Evolutionary conservation across 2,888 invertebrate species (phyloP).

Genomic region (Calliopum simillimum): DNA sequence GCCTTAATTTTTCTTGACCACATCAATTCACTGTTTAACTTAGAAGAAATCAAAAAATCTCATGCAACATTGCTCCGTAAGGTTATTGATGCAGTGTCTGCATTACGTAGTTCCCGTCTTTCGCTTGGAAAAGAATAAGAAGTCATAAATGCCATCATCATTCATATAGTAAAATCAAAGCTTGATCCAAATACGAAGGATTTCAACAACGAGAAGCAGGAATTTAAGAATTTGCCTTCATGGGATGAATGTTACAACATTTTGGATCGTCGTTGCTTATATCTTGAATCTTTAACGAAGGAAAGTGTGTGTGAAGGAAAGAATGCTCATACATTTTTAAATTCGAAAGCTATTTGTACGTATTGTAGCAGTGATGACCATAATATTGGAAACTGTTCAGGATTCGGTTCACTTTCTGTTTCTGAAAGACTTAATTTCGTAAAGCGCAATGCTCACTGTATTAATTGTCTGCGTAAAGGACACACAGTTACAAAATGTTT

Average conservation of each 20-base stretch:
- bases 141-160: neutral
- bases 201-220: constrained; percentile 1
- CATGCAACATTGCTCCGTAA: neutral
- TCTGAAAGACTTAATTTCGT: constrained; percentile 23
- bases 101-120: constrained; percentile 4
- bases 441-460: constrained; percentile 22
- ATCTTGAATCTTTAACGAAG: neutral
- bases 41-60: neutral
- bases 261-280: constrained; percentile 4
- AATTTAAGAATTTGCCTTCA: constrained; percentile 5
- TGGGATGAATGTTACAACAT: constrained; percentile 8
- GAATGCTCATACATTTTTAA: neutral
- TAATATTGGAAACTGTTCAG: constrained; percentile 20
- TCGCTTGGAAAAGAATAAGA: neutral
- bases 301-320: neutral
- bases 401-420: constrained; percentile 22
- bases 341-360: neutral
- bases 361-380: constrained; percentile 22
- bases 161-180: neutral
- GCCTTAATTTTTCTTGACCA: neutral
- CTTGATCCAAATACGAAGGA: constrained; percentile 4
- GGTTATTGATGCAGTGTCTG: constrained; percentile 4
- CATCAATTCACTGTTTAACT: neutral
- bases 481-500: constrained; percentile 17
- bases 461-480: constrained; percentile 31